Evolutionary conservation across 1,140 invertebrate genomes (phyloP).

Genomic region (Drosophila bocqueti): DNA sequence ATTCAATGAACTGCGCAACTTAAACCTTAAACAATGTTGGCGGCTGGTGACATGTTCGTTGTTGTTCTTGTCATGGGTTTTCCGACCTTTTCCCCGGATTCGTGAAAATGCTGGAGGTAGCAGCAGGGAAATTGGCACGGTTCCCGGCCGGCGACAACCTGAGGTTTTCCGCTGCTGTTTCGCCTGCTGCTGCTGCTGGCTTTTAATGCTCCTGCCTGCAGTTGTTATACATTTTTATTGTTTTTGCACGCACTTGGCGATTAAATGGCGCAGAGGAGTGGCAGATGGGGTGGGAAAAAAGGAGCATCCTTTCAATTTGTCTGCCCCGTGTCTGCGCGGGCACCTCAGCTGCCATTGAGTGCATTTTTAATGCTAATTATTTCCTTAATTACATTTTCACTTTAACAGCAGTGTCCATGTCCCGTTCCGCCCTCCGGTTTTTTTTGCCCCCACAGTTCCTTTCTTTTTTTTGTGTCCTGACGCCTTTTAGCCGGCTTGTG

Average conservation of each 20-base stretch:
- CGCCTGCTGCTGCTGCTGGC: constrained; percentile 3
- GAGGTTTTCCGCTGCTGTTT: constrained; percentile 39
- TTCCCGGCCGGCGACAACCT: constrained; percentile 49
- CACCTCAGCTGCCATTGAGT: constrained; percentile 58
- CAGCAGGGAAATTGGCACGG: constrained; percentile 36
- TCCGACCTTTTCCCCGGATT: constrained; percentile 9
- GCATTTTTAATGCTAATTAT: constrained; percentile 83
- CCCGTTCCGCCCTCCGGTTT: not conserved
- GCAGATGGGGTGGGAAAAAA: not conserved
- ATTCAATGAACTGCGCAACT: constrained; percentile 44
- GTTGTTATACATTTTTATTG: constrained; percentile 58
- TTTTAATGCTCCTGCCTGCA: constrained; percentile 48
- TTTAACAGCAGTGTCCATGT: constrained; percentile 22
- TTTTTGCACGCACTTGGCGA: constrained; percentile 58
- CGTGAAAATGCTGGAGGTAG: constrained; percentile 6
- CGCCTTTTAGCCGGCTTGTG: constrained; percentile 25
- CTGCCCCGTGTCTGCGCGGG: constrained; percentile 24
- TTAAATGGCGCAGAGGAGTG: constrained; percentile 49
- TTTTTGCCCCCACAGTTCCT: constrained; percentile 3
- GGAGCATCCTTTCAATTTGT: constrained; percentile 22
- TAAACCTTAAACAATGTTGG: constrained; percentile 46
- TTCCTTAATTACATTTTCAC: constrained; percentile 80
- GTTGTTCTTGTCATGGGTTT: constrained; percentile 34
- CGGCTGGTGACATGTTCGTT: constrained; percentile 31
- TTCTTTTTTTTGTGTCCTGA: constrained; percentile 1